Evolutionary conservation across 2,888 invertebrate genomes (phyloP).

Genomic region (Crossocerus cetratus): DNA sequence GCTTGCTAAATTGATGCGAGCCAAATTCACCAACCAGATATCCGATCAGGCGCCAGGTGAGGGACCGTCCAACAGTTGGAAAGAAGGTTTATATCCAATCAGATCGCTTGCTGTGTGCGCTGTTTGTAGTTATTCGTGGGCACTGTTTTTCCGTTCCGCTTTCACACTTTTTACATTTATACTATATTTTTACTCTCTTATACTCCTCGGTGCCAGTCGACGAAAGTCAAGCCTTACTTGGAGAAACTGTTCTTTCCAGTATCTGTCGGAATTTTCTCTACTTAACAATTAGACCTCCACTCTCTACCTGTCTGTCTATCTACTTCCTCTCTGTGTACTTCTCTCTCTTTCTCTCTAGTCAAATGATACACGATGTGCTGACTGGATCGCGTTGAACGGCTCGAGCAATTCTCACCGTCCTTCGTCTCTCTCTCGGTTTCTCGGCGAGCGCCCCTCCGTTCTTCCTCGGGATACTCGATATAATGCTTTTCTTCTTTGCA

Average conservation of each 20-base stretch:
- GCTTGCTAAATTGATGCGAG: slow-evolving; percentile 89
- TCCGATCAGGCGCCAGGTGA: slow-evolving; percentile 97
- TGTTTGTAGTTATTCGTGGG: slow-evolving; percentile 76
- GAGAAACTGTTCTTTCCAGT: background rate
- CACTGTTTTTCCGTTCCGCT: slow-evolving; percentile 67
- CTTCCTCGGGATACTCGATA: no score
- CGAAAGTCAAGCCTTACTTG: slow-evolving; percentile 17
- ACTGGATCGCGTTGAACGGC: no score
- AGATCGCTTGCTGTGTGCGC: slow-evolving; percentile 82
- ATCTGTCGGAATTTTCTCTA: background rate
- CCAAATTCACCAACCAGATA: slow-evolving; percentile 96
- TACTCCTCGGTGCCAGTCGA: slow-evolving; percentile 42
- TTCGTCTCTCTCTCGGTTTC: no score
- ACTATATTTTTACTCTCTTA: slow-evolving; percentile 14
- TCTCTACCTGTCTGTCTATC: no score
- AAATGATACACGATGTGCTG: no score
- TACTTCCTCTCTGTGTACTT: no score
- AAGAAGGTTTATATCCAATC: slow-evolving; percentile 89
- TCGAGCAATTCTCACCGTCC: no score
- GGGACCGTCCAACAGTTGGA: slow-evolving; percentile 90
- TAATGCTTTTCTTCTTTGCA: background rate
- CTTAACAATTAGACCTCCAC: background rate
- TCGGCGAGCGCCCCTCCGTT: no score
- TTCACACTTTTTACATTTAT: slow-evolving; percentile 43
- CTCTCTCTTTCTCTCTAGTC: no score